Evolutionary conservation across 2,113 vertebrate species (phyloP).

Genomic region (Daphoenositta chrysoptera): DNA sequence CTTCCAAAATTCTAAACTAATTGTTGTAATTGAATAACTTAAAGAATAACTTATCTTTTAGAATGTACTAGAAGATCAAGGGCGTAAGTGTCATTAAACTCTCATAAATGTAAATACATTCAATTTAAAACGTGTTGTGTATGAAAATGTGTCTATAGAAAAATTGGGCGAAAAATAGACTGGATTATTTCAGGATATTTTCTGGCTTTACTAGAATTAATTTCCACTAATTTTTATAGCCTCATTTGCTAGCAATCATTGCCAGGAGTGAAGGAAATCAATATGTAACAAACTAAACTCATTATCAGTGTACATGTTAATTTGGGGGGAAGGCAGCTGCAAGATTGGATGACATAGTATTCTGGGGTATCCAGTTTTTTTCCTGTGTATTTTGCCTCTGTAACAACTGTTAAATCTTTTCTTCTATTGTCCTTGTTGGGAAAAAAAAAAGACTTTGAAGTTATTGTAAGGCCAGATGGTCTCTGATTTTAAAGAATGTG

Average conservation of each 20-base stretch:
- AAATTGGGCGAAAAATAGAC: neutral
- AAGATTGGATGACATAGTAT: neutral
- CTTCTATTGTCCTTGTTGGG: neutral
- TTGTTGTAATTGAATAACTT: neutral
- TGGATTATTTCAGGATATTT: neutral
- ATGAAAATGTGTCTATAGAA: neutral
- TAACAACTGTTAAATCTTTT: neutral
- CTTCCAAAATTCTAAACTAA: neutral
- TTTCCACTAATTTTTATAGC: neutral
- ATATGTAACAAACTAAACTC: neutral
- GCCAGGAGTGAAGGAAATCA: neutral
- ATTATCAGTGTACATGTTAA: neutral
- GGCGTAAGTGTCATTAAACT: neutral
- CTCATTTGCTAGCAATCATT: neutral
- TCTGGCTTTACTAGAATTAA: neutral
- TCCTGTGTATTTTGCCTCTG: neutral
- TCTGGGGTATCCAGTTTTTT: neutral
- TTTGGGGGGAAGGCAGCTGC: constrained; percentile 5
- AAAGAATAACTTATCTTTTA: neutral
- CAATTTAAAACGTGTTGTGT: neutral
- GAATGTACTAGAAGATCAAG: neutral
- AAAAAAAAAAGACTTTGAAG: neutral
- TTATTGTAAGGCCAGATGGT: neutral
- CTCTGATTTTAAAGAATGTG: neutral
- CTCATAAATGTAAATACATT: neutral